phyloP scores from a whole-genome alignment of 2,113 vertebrate genomes.

The Pseudorhombus dupliciocellatus region DNA sequence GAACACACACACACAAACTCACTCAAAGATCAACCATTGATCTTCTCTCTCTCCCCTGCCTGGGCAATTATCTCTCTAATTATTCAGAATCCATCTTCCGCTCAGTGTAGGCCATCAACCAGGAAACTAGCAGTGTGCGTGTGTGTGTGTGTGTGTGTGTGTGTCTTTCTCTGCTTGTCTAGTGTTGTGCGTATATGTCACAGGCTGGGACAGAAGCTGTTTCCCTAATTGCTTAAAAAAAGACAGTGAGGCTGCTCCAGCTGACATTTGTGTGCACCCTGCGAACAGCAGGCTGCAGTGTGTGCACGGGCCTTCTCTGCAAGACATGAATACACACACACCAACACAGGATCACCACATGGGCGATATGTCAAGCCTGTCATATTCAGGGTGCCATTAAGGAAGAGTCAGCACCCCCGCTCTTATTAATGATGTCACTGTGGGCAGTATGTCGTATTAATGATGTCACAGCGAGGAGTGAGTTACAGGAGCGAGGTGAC shows the following conservation, averaged over 20 bases:
- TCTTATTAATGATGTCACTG: slow-evolving; percentile 76
- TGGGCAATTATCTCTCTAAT: slow-evolving; percentile 81
- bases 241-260: slow-evolving; percentile 52
- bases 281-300: slow-evolving; percentile 49
- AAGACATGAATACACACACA: slow-evolving; percentile 24
- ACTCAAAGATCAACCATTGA: slow-evolving; percentile 76
- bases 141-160: slow-evolving; percentile 38
- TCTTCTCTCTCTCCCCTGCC: slow-evolving; percentile 71
- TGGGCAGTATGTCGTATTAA: slow-evolving; percentile 73
- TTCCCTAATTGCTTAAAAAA: slow-evolving; percentile 67
- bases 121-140: slow-evolving; percentile 66
- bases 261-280: slow-evolving; percentile 57
- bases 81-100: slow-evolving; percentile 80
- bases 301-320: slow-evolving; percentile 31
- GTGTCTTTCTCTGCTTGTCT: slow-evolving; percentile 18
- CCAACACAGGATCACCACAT: slow-evolving; percentile 34
- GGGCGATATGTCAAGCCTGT: slow-evolving; percentile 63
- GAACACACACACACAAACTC: slow-evolving; percentile 43
- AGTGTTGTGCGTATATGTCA: slow-evolving; percentile 40
- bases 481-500: slow-evolving; percentile 51
- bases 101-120: slow-evolving; percentile 60
- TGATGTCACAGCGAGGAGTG: slow-evolving; percentile 71
- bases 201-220: slow-evolving; percentile 52
- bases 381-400: slow-evolving; percentile 73
- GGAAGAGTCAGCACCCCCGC: slow-evolving; percentile 59